phyloP scores from a whole-genome alignment of 2,888 invertebrate genomes.

The Zeuzera pyrina region DNA sequence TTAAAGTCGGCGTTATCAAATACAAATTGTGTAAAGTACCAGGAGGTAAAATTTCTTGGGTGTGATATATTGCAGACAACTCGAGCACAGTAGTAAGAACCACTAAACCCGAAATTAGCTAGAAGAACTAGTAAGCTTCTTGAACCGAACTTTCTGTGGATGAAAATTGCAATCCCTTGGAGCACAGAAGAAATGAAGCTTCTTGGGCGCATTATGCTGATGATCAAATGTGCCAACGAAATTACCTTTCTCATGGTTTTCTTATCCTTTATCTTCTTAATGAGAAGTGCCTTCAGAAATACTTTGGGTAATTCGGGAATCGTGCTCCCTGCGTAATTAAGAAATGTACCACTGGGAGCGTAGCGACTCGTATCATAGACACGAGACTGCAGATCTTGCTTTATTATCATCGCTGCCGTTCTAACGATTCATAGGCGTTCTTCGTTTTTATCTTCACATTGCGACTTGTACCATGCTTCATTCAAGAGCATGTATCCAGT shows the following conservation, averaged over 20 bases:
- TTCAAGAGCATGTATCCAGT: neutral
- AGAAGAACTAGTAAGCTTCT: constrained; percentile 10
- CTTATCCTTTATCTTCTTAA: neutral
- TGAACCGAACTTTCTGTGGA: constrained; percentile 9
- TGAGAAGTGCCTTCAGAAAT: neutral
- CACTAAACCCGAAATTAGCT: constrained; percentile 5
- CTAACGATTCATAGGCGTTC: constrained; percentile 8
- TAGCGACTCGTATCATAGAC: constrained; percentile 10
- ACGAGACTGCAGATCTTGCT: constrained; percentile 14
- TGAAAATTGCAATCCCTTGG: neutral
- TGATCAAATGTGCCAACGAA: neutral
- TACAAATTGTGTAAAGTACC: constrained; percentile 11
- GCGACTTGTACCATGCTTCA: neutral
- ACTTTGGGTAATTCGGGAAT: neutral
- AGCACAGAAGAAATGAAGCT: neutral
- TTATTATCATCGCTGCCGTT: constrained; percentile 15
- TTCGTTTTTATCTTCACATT: constrained; percentile 4
- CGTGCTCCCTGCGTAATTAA: constrained; percentile 7
- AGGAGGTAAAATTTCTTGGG: constrained; percentile 8
- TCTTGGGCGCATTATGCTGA: neutral
- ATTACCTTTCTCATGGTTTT: neutral
- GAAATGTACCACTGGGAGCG: constrained; percentile 13
- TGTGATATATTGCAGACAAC: too few species aligned
- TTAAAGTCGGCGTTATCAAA: constrained; percentile 18
- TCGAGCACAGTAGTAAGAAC: too few species aligned